These are phyloP conservation scores for Gymnocephalus cernua DNA, from an alignment of 2,113 vertebrate species.

Conservation along the genomic window DNA sequence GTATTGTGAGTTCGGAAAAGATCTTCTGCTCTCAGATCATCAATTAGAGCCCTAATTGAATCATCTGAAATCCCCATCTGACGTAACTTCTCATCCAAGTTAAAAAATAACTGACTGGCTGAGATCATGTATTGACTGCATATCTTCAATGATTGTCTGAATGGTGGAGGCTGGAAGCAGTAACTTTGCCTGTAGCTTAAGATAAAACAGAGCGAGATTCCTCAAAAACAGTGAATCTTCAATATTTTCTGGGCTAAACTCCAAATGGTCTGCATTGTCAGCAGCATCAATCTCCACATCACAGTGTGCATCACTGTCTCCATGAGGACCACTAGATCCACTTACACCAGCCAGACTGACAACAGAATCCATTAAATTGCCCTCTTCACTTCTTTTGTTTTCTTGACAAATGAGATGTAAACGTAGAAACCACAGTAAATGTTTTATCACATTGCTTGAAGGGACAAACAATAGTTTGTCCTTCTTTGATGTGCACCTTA, in stretches of 20 bases:
- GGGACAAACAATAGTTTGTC: slow-evolving; percentile 9
- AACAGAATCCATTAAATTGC: neutral
- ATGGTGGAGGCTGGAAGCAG: slow-evolving; percentile 7
- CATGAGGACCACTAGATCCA: neutral
- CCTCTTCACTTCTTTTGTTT: slow-evolving; percentile 3
- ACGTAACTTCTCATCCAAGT: neutral
- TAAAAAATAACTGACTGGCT: neutral
- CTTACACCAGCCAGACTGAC: neutral
- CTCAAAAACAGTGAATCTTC: slow-evolving; percentile 15
- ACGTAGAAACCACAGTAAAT: slow-evolving; percentile 12
- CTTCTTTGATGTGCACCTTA: slow-evolving; percentile 26
- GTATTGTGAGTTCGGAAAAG: slow-evolving; percentile 33
- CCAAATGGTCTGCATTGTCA: neutral
- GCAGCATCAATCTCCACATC: neutral
- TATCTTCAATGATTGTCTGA: slow-evolving; percentile 23
- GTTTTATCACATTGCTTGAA: slow-evolving; percentile 15
- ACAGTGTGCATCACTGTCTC: neutral
- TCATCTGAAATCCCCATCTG: slow-evolving; percentile 12
- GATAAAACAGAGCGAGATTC: slow-evolving; percentile 18
- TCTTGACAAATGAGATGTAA: slow-evolving; percentile 23
- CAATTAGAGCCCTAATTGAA: slow-evolving; percentile 23
- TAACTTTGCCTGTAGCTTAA: slow-evolving; percentile 20
- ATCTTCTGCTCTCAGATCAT: slow-evolving; percentile 45
- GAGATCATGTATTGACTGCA: slow-evolving; percentile 1
- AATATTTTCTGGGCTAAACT: slow-evolving; percentile 9